Conservation (phyloP, 2,888 invertebrate species). For the Eurytoma californica region DNA sequence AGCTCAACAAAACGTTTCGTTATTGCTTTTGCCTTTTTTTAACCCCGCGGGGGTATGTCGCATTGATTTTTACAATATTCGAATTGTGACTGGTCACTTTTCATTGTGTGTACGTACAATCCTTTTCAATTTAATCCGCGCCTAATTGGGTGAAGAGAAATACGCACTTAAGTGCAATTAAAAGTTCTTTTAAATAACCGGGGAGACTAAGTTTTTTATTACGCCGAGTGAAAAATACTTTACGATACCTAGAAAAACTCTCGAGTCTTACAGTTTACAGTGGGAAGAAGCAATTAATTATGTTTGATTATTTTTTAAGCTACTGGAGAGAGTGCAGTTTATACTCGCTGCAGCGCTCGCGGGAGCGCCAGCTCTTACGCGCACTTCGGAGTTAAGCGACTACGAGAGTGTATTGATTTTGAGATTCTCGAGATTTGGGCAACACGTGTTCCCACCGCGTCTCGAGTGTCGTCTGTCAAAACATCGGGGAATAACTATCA, state of each 20-base stretch:
- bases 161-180: too few species aligned
- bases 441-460: conserved; percentile 62
- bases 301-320: conserved; percentile 12
- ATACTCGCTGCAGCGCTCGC: background rate
- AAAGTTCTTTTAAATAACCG: too few species aligned
- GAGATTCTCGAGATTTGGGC: conserved; percentile 57
- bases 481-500: conserved; percentile 7
- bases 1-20: too few species aligned
- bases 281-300: conserved; percentile 27
- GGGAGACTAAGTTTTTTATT: too few species aligned
- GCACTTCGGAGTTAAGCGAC: conserved; percentile 8
- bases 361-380: background rate
- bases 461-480: conserved; percentile 52
- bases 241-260: background rate
- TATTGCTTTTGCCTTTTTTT: too few species aligned
- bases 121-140: too few species aligned
- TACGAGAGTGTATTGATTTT: conserved; percentile 19
- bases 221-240: background rate
- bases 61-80: too few species aligned
- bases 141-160: too few species aligned
- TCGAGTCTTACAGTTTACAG: conserved; percentile 17
- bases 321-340: conserved; percentile 16
- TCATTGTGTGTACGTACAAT: background rate
- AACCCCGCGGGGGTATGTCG: too few species aligned
- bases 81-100: background rate